phyloP scores from a whole-genome alignment of 2,113 vertebrate genomes.

The Micronisus gabar region DNA sequence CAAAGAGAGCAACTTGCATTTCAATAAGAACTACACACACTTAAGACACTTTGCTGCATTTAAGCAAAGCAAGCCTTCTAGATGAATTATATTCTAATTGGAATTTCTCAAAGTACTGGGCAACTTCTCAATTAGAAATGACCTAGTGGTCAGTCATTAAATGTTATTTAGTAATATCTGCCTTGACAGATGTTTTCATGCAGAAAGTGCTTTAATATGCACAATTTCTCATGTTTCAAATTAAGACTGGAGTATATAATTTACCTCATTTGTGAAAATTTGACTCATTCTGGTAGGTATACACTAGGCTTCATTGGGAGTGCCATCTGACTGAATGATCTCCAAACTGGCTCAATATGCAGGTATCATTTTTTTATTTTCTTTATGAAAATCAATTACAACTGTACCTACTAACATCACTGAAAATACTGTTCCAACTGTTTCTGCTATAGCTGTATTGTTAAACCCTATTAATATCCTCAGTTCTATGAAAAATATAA shows the following conservation, averaged over 20 bases:
- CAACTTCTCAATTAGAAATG: neutral
- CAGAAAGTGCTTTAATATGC: neutral
- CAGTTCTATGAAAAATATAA: neutral
- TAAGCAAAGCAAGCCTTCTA: neutral
- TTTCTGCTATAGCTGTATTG: neutral
- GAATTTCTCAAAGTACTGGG: neutral
- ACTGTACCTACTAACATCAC: neutral
- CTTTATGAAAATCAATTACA: neutral
- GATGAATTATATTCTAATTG: neutral
- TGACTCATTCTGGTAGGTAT: neutral
- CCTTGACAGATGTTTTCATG: neutral
- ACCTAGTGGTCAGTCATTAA: neutral
- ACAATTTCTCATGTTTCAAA: neutral
- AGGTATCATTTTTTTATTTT: neutral
- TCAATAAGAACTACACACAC: fast-evolving
- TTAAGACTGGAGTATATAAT: neutral
- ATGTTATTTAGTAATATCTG: neutral
- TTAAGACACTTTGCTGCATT: neutral
- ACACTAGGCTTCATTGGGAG: neutral
- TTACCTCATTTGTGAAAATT: neutral
- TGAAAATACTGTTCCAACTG: neutral
- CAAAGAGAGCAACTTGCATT: neutral
- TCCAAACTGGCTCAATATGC: neutral
- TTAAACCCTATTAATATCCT: neutral
- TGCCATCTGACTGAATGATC: neutral